Evolutionary conservation across 2,797 vertebrate genomes (phyloP), one percentile per base, ranked within the genome.

Genomic region (Sphenodon punctatus): DNA sequence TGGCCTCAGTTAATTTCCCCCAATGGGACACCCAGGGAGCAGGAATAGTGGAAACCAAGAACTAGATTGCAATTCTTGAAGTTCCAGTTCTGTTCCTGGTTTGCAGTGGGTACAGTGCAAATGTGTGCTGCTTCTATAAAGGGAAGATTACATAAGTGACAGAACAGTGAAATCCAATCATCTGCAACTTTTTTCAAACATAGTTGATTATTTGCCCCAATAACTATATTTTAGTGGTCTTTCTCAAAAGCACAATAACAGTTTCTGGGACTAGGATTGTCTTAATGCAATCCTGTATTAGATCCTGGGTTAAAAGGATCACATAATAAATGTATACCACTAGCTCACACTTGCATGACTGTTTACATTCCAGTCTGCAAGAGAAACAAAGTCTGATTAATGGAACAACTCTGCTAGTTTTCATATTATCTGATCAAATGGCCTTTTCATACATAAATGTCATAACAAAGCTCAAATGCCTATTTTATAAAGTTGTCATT

Each of bases 371-470:
- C 85, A 66, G 46, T 63, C 34, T 39, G 17, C 61, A 77, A 32
- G 75, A 89, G 78, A 90, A 92, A 80, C 20, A 83, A 89, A 83
- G 86, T 72, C 82, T 93, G 89, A 91, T 89, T 89, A 90, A 92
- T 90, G 64, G 69, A 81, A 51, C 66, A 87, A 70, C 67, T 53
- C 80, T 89, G 88, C 73, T 78, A 82, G 75, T 89, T 88, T 91
- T 91, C 74, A 68, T 78, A 84, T 70, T 89, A 92, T 82, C 67
- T 80, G 78, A 78, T 82, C 46, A 61, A 91, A 80, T 86, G 74
- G 46, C 14, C 8, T 80, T 81, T 82, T 78, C 70, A 79, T 80
- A 86, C 75, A n/a, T 39, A 17, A 75, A 77, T 85, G 89, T 80
- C 90, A 90, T 89, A 93, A 89, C 87, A 89, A 4, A 67, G 66